Base-by-base conservation (phyloP, 2,888 invertebrate genomes). In the Pegoplata infirma region DNA sequence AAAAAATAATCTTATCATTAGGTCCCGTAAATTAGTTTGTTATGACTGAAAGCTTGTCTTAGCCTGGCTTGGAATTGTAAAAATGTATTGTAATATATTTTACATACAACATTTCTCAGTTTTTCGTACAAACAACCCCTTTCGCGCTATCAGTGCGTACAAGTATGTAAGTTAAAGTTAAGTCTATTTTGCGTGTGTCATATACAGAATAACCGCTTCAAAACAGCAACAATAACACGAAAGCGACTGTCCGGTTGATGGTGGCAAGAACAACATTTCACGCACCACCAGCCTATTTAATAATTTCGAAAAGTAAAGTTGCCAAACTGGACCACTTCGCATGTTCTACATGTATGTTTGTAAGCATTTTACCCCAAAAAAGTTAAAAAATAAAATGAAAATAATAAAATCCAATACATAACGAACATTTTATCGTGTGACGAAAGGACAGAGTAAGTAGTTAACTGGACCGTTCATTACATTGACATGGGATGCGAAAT, bases 241-340 rank as follows among this genome's bases (percentile, higher is more conserved):
- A 56, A 56, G 19, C 55, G 36, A 47, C 46, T 68, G 63, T 55
- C 63, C 71, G 17, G 63, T 32, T 72, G 32, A 40, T 28, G 73
- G 46, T 63, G 59, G 58, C 66, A 73, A 68, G 72, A 72, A 73
- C 61, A 71, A 28, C 73, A 73, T 79, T 79, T 79, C 28, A 76
- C 79, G 73, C 81, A 79, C 79, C 74, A 74, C 68, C 76, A 79
- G 67, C 71, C 71, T 56, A 74, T 74, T 63, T 71, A 69, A 78
- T 76, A 77, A 71, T 66, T 77, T 80, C 23, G 58, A 53, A 72
- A 77, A 64, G 71, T 58, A 74, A 55, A 63, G 49, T 56, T 76
- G 73, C 53, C 76, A 59, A 76, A 71, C 79, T 79, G 76, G 67
- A 76, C 76, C 74, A 64, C 64, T 69, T 73, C 40, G 32, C 32